Evolutionary conservation across 2,113 vertebrate species (phyloP).

Genomic region (Cyanoramphus novaezelandiae): DNA sequence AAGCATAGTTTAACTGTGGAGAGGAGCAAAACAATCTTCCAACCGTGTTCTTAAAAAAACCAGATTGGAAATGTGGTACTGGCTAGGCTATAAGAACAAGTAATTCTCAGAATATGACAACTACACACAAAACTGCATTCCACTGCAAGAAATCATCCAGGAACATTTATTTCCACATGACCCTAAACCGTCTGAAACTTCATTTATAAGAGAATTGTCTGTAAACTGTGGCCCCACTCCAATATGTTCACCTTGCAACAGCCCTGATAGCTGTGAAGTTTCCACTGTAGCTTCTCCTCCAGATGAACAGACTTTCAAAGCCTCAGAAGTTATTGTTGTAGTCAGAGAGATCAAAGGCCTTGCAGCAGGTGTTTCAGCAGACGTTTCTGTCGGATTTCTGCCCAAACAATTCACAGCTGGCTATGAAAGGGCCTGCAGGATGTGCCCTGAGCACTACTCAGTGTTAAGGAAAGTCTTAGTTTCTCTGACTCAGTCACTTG

Average conservation of each 20-base stretch:
- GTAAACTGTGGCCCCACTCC: neutral
- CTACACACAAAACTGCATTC: neutral
- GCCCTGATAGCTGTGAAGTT: neutral
- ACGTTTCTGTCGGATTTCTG: conserved; percentile 10
- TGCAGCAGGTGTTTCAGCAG: conserved; percentile 37
- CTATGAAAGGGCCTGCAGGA: neutral
- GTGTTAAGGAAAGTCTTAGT: neutral
- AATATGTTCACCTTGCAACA: neutral
- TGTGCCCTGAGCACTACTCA: neutral
- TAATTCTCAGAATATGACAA: neutral
- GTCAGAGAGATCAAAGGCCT: conserved; percentile 43
- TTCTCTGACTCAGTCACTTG: neutral
- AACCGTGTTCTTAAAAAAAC: neutral
- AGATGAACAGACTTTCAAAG: neutral
- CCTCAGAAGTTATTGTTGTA: neutral
- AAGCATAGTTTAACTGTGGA: neutral
- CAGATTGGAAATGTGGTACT: neutral
- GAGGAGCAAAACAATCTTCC: neutral
- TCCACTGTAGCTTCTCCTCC: neutral
- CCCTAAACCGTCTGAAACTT: neutral
- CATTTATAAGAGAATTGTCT: neutral
- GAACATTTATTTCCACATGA: neutral
- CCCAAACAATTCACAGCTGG: neutral
- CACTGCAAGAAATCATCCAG: neutral
- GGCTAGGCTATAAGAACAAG: fast-evolving